Evolutionary conservation across 2,888 invertebrate genomes (phyloP), one percentile per base, ranked within the genome.

Genomic region (Scaptomyza flava): DNA sequence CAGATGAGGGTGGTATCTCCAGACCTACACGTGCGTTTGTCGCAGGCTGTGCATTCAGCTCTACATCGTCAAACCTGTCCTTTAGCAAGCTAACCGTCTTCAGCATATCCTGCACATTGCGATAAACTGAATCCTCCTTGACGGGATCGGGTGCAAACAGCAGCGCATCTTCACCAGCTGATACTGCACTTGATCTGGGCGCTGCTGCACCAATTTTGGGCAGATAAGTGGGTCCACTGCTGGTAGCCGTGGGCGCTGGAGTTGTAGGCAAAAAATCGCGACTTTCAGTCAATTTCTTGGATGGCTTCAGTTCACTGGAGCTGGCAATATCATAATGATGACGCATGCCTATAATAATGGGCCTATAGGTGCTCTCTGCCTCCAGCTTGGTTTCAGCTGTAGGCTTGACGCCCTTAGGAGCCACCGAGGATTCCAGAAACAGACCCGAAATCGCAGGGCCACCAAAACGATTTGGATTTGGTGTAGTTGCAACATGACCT

Each of bases 1-100:
- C 96, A 0, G 95, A 94, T 0, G 96, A 96, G 14, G 95, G 94
- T 3, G 96, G 95, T 8, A 95, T 94, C 6, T 94, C 93, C n/a
- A 95, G 91, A 4, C 95, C 96, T 36, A 93, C 93, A 67, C 95
- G 93, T 31, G 93, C 92, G 46, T 93, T 93, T 0, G 70, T 64
- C 1, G 86, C 74, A 2, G 92, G 92, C 48, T 91, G 92, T 70
- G 93, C 93, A 36, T 93, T 93, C 20, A 84, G 58, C 23, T 81
- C 87, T 4, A 86, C 85, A 14, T 93, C 92, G 8, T 93, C 90
- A 8, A 92, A 89, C 11, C 92, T 93, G 4, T 93, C 92, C 43
- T 94, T 94, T 1, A 96, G 91, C 68, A 95, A 93, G 75, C 93
- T 93, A 14, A 96, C 91, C 45, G 96, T 96, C 68, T 94, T 94